Conservation (phyloP, 2,888 invertebrate genomes). For the Adelognathus sp. region DNA sequence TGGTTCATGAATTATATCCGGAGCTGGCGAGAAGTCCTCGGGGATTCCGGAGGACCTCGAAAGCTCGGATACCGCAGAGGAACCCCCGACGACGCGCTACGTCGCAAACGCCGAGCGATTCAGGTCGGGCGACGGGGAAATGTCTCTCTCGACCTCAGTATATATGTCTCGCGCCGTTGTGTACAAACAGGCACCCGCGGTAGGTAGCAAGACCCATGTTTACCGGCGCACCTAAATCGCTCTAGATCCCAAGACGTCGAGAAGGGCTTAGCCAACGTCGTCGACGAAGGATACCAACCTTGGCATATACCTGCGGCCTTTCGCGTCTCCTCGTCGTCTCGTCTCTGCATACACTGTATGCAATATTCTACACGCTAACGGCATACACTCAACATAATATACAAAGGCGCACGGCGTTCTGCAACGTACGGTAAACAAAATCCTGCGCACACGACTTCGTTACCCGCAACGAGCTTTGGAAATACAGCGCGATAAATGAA, state of each 20-base stretch:
- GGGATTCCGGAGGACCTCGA: constrained; percentile 19
- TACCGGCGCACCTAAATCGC: constrained; percentile 60
- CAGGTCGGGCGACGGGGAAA: not conserved
- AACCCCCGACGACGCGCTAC: not conserved
- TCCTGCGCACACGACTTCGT: no score
- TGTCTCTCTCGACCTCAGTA: not conserved
- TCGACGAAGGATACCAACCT: constrained; percentile 27
- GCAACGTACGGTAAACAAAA: no score
- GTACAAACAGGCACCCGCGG: constrained; percentile 21
- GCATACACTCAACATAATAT: no score
- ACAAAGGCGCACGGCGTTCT: no score
- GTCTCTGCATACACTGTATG: constrained; percentile 20
- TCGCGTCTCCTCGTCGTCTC: not conserved
- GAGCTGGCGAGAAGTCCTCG: constrained; percentile 9
- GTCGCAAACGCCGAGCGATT: constrained; percentile 7
- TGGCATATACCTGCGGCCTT: not conserved
- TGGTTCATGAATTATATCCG: constrained; percentile 27
- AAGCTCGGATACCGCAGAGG: constrained; percentile 17
- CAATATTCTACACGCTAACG: not conserved
- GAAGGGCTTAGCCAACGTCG: constrained; percentile 57
- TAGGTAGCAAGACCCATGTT: constrained; percentile 43
- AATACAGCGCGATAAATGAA: no score
- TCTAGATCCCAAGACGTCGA: constrained; percentile 52
- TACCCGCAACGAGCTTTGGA: no score
- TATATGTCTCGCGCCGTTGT: not conserved